Evolutionary conservation across 2,888 invertebrate genomes (phyloP).

Genomic region (Prenolepis imparis): DNA sequence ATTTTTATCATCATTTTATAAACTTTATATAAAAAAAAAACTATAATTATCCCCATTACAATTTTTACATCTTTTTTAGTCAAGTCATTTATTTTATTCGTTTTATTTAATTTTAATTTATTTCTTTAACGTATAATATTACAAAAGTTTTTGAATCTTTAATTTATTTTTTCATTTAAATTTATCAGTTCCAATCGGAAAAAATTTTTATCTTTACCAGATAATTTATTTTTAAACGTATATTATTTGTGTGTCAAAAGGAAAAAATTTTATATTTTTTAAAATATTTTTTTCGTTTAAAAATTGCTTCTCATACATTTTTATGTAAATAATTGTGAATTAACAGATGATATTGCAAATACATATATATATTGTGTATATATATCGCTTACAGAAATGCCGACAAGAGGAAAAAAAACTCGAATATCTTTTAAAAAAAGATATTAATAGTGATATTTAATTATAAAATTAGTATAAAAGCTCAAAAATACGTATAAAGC

Average conservation of each 20-base stretch:
- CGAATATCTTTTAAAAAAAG: neutral
- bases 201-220: neutral
- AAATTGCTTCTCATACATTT: neutral
- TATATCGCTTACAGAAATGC: neutral
- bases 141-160: neutral
- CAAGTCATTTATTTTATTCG: too few relatives aligned
- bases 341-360: neutral
- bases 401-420: neutral
- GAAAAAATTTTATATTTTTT: neutral
- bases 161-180: too few relatives aligned
- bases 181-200: too few relatives aligned
- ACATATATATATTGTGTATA: neutral
- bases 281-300: too few relatives aligned
- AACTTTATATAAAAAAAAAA: neutral
- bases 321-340: neutral
- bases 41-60: neutral
- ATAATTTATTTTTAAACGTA: neutral
- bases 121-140: neutral
- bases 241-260: slow-evolving; percentile 3
- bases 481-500: neutral
- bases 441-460: neutral
- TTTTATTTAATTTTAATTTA: neutral
- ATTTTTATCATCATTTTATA: neutral
- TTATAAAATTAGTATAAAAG: neutral
- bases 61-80: neutral